A percentile compares a stretch with the other conserved stretches of the same genome.
These are phyloP conservation scores for Trachurus trachurus DNA, from an alignment of 2,797 vertebrate species.

Conservation along the genomic window DNA sequence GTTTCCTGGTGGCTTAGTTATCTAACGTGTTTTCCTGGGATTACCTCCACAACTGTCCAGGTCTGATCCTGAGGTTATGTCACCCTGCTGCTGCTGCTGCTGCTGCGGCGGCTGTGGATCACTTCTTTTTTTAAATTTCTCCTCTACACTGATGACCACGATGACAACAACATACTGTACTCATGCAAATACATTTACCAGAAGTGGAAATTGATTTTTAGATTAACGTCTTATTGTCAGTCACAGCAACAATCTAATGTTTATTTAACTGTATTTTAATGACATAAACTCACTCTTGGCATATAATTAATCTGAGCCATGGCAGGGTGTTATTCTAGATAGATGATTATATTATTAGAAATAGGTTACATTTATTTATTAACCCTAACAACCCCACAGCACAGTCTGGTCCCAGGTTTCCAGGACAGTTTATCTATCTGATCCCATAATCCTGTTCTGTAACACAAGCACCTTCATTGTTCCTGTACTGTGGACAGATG, in stretches of 20 bases:
- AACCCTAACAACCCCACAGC: background rate
- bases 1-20: slow-evolving; percentile 53
- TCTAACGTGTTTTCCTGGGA: slow-evolving; percentile 57
- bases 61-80: slow-evolving; percentile 54
- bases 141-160: background rate
- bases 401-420: background rate
- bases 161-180: background rate
- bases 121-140: slow-evolving; percentile 41
- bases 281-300: background rate
- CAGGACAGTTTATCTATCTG: background rate
- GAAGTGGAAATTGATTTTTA: background rate
- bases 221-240: background rate
- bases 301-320: background rate
- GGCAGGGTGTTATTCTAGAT: background rate
- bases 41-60: slow-evolving; percentile 62
- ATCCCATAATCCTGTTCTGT: background rate
- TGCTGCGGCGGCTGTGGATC: too few relatives aligned
- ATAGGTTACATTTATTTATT: background rate
- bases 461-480: background rate
- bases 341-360: background rate
- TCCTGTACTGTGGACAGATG: background rate
- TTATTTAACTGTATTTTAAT: background rate
- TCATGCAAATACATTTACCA: background rate
- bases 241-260: background rate
- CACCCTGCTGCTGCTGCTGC: slow-evolving; percentile 9